A percentile compares a stretch with the other conserved stretches of the same genome.
phyloP scores from a whole-genome alignment of 1,140 invertebrate genomes.

The Steinernema khuongi region DNA sequence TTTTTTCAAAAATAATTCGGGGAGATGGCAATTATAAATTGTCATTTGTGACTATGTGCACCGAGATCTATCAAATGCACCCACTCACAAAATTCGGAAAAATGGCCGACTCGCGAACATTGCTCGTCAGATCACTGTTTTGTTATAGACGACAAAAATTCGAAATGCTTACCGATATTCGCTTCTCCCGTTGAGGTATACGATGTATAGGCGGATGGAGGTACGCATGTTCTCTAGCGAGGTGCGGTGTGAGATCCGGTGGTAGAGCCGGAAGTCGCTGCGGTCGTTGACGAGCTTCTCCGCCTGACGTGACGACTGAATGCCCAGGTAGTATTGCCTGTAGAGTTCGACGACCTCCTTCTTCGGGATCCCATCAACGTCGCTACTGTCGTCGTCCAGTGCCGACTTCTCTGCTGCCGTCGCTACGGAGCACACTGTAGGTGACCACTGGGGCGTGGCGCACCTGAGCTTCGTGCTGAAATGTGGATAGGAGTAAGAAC shows the following conservation, averaged over 20 bases:
- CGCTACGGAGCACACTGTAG: background rate
- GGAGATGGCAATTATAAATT: too few relatives aligned
- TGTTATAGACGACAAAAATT: too few relatives aligned
- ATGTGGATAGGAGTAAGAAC: too few relatives aligned
- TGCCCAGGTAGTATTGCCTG: background rate
- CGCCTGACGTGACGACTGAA: background rate
- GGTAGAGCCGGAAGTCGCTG: background rate
- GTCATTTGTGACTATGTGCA: too few relatives aligned
- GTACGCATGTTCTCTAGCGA: background rate
- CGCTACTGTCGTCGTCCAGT: background rate
- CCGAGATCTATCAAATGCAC: too few relatives aligned
- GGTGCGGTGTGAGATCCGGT: background rate
- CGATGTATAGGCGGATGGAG: background rate
- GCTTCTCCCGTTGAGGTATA: background rate
- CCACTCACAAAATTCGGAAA: too few relatives aligned
- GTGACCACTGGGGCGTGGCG: background rate
- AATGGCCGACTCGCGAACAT: too few relatives aligned
- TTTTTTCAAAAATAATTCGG: too few relatives aligned
- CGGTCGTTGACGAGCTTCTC: background rate
- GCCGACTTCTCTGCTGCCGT: background rate
- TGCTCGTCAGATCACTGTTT: too few relatives aligned
- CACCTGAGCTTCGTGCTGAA: background rate
- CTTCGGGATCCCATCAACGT: constrained; percentile 1
- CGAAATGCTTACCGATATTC: background rate
- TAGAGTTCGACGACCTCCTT: background rate